A percentile compares a stretch with the other conserved stretches of the same genome.
Conservation (phyloP, 2,113 vertebrate genomes). For the Pogona vitticeps region DNA sequence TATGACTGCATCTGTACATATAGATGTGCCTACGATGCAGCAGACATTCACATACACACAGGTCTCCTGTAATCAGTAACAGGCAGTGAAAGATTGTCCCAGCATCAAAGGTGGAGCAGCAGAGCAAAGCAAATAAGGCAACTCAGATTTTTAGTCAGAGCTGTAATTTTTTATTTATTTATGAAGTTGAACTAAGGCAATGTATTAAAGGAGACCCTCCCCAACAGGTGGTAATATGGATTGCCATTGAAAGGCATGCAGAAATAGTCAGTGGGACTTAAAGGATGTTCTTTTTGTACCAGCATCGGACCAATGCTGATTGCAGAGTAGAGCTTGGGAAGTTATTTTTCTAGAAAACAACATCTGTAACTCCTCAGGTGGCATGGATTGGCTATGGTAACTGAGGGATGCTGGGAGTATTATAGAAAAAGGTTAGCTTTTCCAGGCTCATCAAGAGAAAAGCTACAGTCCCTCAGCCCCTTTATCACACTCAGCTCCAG, state of each 20-base stretch:
- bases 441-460: not conserved
- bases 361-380: no score
- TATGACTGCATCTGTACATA: no score
- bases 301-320: not conserved
- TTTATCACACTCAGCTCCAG: not conserved
- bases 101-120: no score
- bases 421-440: no score
- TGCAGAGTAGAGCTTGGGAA: no score
- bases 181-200: not conserved
- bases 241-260: not conserved
- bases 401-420: no score
- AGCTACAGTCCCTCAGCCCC: not conserved
- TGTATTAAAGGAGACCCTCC: not conserved
- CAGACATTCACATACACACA: no score
- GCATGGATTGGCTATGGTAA: no score
- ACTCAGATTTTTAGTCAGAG: not conserved
- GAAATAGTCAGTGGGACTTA: not conserved
- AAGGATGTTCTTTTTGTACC: not conserved
- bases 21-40: no score
- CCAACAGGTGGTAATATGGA: no score
- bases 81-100: not conserved
- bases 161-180: not conserved
- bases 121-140: not conserved
- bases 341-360: no score
- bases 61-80: no score